Percentiles rank a stretch among this genome's conserved stretches.
phyloP scores from a whole-genome alignment of 2,113 vertebrate species.

The Xyrauchen texanus region DNA sequence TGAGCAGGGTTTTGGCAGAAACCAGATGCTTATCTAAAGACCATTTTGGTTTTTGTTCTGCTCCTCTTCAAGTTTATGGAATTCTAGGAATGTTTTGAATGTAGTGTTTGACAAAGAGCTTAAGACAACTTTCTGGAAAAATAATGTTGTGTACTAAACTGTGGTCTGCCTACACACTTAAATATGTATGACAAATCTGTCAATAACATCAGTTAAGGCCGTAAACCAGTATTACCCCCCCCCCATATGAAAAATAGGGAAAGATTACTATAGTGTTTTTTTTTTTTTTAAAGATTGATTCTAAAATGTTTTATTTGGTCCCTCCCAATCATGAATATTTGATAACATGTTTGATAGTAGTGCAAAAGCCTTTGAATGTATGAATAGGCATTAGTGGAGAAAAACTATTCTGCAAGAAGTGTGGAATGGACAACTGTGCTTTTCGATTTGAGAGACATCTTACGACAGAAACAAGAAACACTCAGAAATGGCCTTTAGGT shows the following conservation, averaged over 20 bases:
- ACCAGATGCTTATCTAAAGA: slow-evolving; percentile 79
- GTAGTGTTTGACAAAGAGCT: slow-evolving; percentile 5
- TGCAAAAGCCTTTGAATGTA: not conserved
- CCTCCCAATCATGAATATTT: not conserved
- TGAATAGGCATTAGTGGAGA: too few species aligned
- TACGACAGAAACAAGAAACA: slow-evolving; percentile 75
- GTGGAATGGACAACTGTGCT: not conserved
- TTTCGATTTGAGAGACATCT: slow-evolving; percentile 49
- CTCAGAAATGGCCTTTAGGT: slow-evolving; percentile 85
- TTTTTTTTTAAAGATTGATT: not conserved
- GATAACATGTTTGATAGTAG: not conserved
- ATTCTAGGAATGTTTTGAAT: slow-evolving; percentile 36
- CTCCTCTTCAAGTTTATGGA: slow-evolving; percentile 64
- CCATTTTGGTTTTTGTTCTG: slow-evolving; percentile 82
- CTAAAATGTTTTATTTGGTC: not conserved
- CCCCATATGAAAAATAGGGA: too few species aligned
- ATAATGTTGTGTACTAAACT: not conserved
- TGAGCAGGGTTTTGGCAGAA: slow-evolving; percentile 62
- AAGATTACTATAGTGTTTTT: too few species aligned
- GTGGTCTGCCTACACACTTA: slow-evolving; percentile 6
- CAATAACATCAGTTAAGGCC: too few species aligned
- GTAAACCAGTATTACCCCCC: too few species aligned
- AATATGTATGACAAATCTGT: too few species aligned
- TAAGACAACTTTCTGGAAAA: not conserved
- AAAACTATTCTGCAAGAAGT: too few species aligned